Percentiles rank a stretch among this genome's conserved stretches.
These are phyloP conservation scores for Hydrotaea cyrtoneurina DNA, from an alignment of 2,888 invertebrate species.

Conservation along the genomic window DNA sequence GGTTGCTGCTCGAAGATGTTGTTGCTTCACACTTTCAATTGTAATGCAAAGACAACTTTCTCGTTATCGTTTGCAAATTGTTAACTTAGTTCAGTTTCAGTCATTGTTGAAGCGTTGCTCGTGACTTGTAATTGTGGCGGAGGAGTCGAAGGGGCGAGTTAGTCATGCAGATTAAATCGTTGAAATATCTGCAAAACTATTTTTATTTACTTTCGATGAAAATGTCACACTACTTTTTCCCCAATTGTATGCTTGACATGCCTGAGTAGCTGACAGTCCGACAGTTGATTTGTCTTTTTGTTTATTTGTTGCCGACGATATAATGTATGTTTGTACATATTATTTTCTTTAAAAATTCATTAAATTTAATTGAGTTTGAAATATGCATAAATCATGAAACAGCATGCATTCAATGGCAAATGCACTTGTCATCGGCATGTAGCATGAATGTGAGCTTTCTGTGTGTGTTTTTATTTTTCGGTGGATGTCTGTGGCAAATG, in stretches of 20 bases:
- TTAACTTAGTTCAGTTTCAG: neutral
- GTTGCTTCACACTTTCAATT: slow-evolving; percentile 26
- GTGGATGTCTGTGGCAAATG: too few relatives aligned
- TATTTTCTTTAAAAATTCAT: slow-evolving; percentile 37
- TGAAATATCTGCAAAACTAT: slow-evolving; percentile 20
- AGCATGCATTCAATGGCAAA: neutral
- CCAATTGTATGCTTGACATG: neutral
- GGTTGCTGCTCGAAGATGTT: neutral
- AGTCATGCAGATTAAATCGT: slow-evolving; percentile 27
- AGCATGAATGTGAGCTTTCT: slow-evolving; percentile 18
- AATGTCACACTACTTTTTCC: slow-evolving; percentile 3
- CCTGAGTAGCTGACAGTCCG: slow-evolving; percentile 5
- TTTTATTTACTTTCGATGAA: slow-evolving; percentile 13
- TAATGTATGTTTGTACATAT: slow-evolving; percentile 33
- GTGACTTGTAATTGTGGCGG: neutral
- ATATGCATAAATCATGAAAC: neutral
- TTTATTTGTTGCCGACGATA: neutral
- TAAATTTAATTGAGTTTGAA: slow-evolving; percentile 14
- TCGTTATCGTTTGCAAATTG: slow-evolving; percentile 1
- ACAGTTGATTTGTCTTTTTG: neutral
- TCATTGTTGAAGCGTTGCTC: neutral
- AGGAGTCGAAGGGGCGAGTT: neutral
- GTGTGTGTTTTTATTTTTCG: too few relatives aligned
- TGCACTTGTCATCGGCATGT: slow-evolving; percentile 14
- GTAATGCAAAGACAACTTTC: slow-evolving; percentile 20